Evolutionary conservation across 1,140 invertebrate species (phyloP).

Genomic region (Subanguina moxae): DNA sequence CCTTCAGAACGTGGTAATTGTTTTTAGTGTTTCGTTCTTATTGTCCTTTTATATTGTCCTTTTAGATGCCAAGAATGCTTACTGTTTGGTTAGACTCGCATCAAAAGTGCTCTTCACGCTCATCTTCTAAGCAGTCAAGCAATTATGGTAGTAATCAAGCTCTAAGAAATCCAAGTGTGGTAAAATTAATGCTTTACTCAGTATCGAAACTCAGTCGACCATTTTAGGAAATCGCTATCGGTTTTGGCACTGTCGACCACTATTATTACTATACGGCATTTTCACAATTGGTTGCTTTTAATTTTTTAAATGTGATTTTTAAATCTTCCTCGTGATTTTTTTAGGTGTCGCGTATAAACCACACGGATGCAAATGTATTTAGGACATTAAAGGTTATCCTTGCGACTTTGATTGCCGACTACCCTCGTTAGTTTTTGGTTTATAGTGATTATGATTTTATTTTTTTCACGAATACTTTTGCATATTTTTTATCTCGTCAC

Average conservation of each 20-base stretch:
- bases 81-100: slow-evolving; percentile 15
- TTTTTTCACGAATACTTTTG: slow-evolving; percentile 6
- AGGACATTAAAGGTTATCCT: slow-evolving; percentile 5
- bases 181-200: not conserved
- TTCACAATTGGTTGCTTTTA: slow-evolving; percentile 23
- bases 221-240: slow-evolving; percentile 13
- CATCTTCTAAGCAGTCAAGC: not conserved
- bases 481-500: slow-evolving; percentile 15
- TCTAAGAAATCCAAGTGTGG: slow-evolving; percentile 4
- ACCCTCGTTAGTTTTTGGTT: no score
- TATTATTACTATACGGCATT: slow-evolving; percentile 25
- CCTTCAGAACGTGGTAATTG: slow-evolving; percentile 16
- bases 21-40: not conserved
- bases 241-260: slow-evolving; percentile 7
- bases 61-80: not conserved
- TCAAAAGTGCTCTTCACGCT: slow-evolving; percentile 4
- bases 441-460: not conserved
- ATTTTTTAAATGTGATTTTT: no score
- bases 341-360: not conserved
- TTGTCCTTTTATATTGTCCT: not conserved
- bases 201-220: not conserved
- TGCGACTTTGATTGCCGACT: no score
- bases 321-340: not conserved
- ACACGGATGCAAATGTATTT: not conserved
- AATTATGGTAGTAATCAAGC: not conserved